A percentile compares a stretch with the other conserved stretches of the same genome.
Conservation (phyloP, 2,888 invertebrate species). For the Byasa hedistus region DNA sequence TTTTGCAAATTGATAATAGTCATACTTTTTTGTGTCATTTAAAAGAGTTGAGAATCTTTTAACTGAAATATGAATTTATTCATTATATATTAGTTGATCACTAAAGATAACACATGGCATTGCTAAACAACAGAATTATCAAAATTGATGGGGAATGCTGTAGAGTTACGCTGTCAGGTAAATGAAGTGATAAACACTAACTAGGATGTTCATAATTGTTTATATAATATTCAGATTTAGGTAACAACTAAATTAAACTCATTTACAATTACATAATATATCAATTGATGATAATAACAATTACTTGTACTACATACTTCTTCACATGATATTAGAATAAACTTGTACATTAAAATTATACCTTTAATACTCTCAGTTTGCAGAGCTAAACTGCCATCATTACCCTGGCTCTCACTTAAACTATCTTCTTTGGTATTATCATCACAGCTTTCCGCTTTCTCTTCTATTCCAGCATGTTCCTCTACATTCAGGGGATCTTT, state of each 20-base stretch:
- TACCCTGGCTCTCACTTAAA: slow-evolving; percentile 50
- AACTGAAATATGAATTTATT: no score
- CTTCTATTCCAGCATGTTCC: slow-evolving; percentile 41
- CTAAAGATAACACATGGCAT: no score
- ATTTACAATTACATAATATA: background rate
- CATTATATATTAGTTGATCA: no score
- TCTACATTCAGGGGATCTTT: slow-evolving; percentile 47
- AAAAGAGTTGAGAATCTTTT: no score
- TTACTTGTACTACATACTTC: background rate
- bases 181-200: no score
- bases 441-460: slow-evolving; percentile 66
- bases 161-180: no score
- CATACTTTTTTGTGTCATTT: no score
- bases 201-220: no score
- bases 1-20: no score
- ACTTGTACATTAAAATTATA: slow-evolving; percentile 21
- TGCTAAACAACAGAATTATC: no score
- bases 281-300: background rate
- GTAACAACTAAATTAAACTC: background rate
- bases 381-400: slow-evolving; percentile 41
- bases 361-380: slow-evolving; percentile 33
- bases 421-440: slow-evolving; percentile 75
- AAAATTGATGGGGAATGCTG: no score
- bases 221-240: no score
- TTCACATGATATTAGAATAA: background rate